Base-by-base conservation (phyloP, 1,140 invertebrate genomes). In the Oryctes rhinoceros region DNA sequence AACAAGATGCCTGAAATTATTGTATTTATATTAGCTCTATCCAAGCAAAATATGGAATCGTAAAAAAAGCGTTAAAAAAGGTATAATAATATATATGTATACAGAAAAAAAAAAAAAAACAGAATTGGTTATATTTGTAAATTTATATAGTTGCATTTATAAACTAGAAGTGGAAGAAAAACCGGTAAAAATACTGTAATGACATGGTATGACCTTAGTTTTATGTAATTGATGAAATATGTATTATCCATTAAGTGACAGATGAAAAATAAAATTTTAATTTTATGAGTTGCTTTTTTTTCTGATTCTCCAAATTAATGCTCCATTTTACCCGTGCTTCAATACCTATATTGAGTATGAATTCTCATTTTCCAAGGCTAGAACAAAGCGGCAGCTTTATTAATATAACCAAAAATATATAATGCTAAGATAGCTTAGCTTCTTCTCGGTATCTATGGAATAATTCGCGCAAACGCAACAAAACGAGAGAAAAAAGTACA, bases 141-240 rank as follows among this genome's bases (percentile, higher is more conserved):
- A 59, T 59, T 59, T 59, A 59, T 59, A 59, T 59, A 59, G 53
- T 59, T 59, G 53, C 53, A 59, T 59, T 59, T 59, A 59, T 59
- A 59, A 59, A 59, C 9, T 44, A 59, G 18, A 18, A 59, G 15
- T 18, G 5, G 18, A 59, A 15, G 18, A 18, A 15, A 59, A 59
- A 18, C 3, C 18, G 15, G 9, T 3, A 44, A 44, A 7, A 59
- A 59, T 59, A 59, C 15, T 59, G 18, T 59, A 59, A 59, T 18
- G 53, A 59, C 18, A 59, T 59, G 53, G 53, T 59, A 59, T 59
- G 53, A 59, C 18, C 53, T 18, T 59, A 59, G 53, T 59, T 59
- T 59, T 59, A 59, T 59, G 53, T 59, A 59, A 59, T 18, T 18
- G 53, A 59, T 44, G 53, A 59, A 18, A n/a, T 59, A 59, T 59